These are phyloP conservation scores for Theristus sp. DNA, from an alignment of 2,888 invertebrate species.

Conservation along the genomic window DNA sequence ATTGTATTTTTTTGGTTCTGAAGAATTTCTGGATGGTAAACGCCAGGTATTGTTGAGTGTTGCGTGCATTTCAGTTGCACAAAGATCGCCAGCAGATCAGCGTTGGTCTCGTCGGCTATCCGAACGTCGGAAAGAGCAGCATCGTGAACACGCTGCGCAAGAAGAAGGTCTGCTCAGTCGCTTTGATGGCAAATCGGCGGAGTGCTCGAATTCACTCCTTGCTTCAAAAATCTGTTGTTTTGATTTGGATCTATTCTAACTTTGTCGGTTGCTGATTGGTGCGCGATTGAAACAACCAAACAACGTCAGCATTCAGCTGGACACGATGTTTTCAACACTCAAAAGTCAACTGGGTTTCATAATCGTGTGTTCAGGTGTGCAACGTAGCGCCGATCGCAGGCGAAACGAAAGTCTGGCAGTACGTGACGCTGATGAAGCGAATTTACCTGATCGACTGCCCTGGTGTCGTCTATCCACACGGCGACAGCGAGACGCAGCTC, in stretches of 20 bases:
- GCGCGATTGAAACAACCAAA: no score
- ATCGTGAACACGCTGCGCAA: constrained; percentile 85
- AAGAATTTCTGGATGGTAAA: background rate
- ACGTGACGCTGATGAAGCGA: constrained; percentile 85
- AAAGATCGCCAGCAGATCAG: constrained; percentile 93
- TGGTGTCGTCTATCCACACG: constrained; percentile 84
- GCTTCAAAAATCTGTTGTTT: no score
- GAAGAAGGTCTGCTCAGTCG: constrained; percentile 91
- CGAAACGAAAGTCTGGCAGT: constrained; percentile 72
- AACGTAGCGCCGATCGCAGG: constrained; percentile 96
- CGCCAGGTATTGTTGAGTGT: no score
- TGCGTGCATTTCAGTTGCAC: constrained; percentile 47
- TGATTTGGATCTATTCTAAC: no score
- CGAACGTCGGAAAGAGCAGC: constrained; percentile 95
- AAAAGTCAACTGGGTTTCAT: no score
- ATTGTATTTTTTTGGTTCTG: background rate
- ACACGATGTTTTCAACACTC: no score
- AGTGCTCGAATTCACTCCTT: no score
- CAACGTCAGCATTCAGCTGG: no score
- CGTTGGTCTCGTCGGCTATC: constrained; percentile 95
- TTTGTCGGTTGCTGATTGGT: no score
- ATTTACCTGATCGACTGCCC: constrained; percentile 97
- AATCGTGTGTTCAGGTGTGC: no score
- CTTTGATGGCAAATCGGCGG: no score
- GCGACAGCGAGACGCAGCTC: constrained; percentile 65